These are phyloP conservation scores for Enteromius thamalakanensis DNA, from an alignment of 2,797 vertebrate genomes.

Conservation along the genomic window DNA sequence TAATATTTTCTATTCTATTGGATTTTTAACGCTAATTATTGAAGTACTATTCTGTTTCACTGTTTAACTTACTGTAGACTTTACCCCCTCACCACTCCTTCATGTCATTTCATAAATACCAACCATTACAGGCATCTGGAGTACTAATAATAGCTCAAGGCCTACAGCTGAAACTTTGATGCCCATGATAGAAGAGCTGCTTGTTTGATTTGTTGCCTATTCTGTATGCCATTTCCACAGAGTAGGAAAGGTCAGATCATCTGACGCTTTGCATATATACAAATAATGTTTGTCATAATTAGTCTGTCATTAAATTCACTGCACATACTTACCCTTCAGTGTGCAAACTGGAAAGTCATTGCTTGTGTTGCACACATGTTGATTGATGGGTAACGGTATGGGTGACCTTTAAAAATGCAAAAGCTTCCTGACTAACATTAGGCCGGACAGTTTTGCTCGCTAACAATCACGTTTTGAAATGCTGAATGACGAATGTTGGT, in stretches of 20 bases:
- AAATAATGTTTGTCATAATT: conserved; percentile 20
- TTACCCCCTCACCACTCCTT: neutral
- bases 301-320: neutral
- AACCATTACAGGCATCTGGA: conserved; percentile 32
- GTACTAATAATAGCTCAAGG: conserved; percentile 45
- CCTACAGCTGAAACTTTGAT: conserved; percentile 42
- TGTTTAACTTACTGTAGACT: neutral
- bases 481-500: neutral
- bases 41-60: neutral
- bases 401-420: conserved; percentile 23
- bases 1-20: neutral
- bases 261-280: conserved; percentile 9
- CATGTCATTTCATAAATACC: conserved; percentile 40
- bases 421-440: neutral
- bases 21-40: neutral
- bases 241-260: conserved; percentile 21
- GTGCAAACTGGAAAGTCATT: neutral
- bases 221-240: conserved; percentile 16
- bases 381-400: conserved; percentile 20
- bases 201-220: conserved; percentile 11
- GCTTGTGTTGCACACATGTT: neutral
- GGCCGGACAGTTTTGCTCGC: neutral
- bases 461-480: neutral
- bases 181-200: conserved; percentile 12
- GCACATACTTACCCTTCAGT: conserved; percentile 6